Conservation (phyloP, 2,113 vertebrate species). For the Aplodontia rufa region DNA sequence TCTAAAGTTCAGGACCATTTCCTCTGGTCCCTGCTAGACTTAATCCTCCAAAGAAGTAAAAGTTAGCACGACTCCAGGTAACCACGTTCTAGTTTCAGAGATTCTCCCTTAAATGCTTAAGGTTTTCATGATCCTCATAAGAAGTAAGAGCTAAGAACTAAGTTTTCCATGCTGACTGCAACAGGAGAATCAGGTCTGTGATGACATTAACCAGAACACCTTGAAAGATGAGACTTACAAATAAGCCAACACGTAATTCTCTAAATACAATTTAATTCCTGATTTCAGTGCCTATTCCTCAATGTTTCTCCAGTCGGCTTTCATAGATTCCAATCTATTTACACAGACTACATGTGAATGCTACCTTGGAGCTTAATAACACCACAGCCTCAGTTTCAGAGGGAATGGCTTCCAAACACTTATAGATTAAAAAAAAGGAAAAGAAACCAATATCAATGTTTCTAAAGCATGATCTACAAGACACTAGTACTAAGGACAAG, state of each 20-base stretch:
- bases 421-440: background rate
- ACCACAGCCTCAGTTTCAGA: background rate
- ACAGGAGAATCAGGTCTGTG: background rate
- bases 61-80: background rate
- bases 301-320: background rate
- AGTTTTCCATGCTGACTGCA: background rate
- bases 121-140: background rate
- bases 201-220: background rate
- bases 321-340: background rate
- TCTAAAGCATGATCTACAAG: constrained; percentile 19
- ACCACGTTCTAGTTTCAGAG: background rate
- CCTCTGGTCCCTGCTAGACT: background rate
- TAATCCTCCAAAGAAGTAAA: background rate
- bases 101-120: constrained; percentile 1
- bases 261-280: constrained; percentile 4
- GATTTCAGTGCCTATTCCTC: background rate
- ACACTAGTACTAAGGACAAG: background rate
- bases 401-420: constrained; percentile 34
- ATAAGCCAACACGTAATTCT: background rate
- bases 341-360: background rate
- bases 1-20: constrained; percentile 4
- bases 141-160: background rate
- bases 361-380: background rate
- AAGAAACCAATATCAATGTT: background rate
- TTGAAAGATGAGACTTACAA: constrained; percentile 26